Conservation (phyloP, 2,888 invertebrate species). For the Pollenia amentaria region DNA sequence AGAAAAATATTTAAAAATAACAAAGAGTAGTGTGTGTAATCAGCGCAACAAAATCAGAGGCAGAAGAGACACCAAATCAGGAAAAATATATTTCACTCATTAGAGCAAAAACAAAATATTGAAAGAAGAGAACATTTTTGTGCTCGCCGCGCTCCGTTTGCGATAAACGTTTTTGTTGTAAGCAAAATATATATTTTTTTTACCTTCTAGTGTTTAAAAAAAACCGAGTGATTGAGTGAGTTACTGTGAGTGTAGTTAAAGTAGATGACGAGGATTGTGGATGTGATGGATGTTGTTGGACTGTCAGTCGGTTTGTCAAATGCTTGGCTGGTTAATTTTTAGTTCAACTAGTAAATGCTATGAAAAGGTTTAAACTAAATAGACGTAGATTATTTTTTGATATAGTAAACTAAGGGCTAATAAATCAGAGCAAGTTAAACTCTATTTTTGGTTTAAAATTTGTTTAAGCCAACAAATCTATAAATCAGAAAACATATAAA, state of each 20-base stretch:
- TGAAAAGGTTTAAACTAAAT: slow-evolving; percentile 38
- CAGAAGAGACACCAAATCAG: slow-evolving; percentile 54
- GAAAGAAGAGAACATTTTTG: slow-evolving; percentile 61
- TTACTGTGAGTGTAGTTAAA: slow-evolving; percentile 51
- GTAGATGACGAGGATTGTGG: slow-evolving; percentile 64
- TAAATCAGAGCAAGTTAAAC: too few species aligned
- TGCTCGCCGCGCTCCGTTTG: slow-evolving; percentile 74
- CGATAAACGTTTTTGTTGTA: slow-evolving; percentile 76
- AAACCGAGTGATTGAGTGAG: slow-evolving; percentile 61
- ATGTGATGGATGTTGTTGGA: slow-evolving; percentile 58
- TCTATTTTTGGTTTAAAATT: too few species aligned
- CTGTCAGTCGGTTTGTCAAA: slow-evolving; percentile 34
- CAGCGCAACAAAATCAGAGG: slow-evolving; percentile 55
- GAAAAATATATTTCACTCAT: slow-evolving; percentile 62
- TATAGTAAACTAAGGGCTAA: slow-evolving; percentile 12
- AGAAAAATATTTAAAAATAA: slow-evolving; percentile 62
- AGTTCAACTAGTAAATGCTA: slow-evolving; percentile 52
- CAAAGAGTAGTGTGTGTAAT: slow-evolving; percentile 66
- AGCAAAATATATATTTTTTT: slow-evolving; percentile 72
- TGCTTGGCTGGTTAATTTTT: slow-evolving; percentile 22
- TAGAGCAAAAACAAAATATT: slow-evolving; percentile 71
- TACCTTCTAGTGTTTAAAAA: slow-evolving; percentile 34
- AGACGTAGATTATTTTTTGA: slow-evolving; percentile 3
- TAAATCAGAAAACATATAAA: too few species aligned
- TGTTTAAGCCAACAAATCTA: too few species aligned